phyloP scores from a whole-genome alignment of 1,140 invertebrate genomes.

The Sarcophaga bullata region DNA sequence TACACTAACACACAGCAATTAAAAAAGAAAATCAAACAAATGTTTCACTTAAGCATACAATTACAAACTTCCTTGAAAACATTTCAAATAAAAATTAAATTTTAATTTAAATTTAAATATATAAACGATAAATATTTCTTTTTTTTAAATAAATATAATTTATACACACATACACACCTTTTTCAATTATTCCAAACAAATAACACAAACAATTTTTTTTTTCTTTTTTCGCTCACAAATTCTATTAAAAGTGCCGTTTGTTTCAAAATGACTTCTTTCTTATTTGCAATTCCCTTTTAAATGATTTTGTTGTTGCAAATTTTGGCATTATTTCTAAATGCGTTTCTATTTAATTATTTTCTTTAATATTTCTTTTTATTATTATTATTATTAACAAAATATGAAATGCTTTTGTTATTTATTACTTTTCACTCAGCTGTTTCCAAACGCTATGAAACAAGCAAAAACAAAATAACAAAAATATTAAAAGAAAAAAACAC shows the following conservation, averaged over 20 bases:
- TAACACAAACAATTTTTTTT: background rate
- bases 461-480: too few relatives aligned
- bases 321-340: background rate
- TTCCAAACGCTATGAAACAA: too few relatives aligned
- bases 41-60: background rate
- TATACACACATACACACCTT: background rate
- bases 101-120: too few relatives aligned
- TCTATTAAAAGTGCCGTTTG: background rate
- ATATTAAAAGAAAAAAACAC: background rate
- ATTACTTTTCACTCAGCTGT: too few relatives aligned
- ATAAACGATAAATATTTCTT: too few relatives aligned
- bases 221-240: background rate
- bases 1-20: background rate
- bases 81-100: too few relatives aligned
- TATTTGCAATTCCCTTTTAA: background rate
- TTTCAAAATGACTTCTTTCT: constrained; percentile 11
- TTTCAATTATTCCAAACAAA: background rate
- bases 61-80: too few relatives aligned
- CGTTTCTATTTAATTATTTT: background rate
- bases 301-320: background rate
- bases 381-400: too few relatives aligned
- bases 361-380: background rate
- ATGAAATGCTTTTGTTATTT: too few relatives aligned
- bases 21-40: background rate
- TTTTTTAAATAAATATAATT: background rate